Percentiles rank a stretch among this genome's conserved stretches.
These are phyloP conservation scores for Galeruca laticollis DNA, from an alignment of 2,888 invertebrate species.

Conservation along the genomic window DNA sequence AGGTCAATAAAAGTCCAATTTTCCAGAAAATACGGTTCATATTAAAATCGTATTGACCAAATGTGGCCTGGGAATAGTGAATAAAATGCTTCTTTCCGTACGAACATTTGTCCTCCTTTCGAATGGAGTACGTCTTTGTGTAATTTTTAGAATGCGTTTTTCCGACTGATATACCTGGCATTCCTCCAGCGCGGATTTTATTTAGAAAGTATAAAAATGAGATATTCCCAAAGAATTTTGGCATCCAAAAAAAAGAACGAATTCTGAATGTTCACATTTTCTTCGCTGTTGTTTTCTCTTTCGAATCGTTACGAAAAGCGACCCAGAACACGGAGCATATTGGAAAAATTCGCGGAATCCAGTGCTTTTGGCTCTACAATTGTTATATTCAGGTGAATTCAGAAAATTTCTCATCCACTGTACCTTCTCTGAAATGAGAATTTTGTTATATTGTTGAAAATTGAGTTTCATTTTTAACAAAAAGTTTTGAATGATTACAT, in stretches of 20 bases:
- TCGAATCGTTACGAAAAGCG: not conserved
- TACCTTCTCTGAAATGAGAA: no score
- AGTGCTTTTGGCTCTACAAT: no score
- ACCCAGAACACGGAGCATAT: no score
- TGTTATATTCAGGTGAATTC: no score
- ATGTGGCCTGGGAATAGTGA: constrained; percentile 32
- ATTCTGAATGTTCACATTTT: not conserved
- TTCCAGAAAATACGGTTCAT: constrained; percentile 36
- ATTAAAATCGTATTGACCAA: constrained; percentile 38
- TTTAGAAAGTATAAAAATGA: not conserved
- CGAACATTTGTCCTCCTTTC: constrained; percentile 27
- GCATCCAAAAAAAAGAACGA: not conserved
- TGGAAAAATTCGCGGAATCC: no score
- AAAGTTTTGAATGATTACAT: no score
- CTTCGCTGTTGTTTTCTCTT: not conserved
- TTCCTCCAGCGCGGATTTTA: not conserved
- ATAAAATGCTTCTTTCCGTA: constrained; percentile 32
- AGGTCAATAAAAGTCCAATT: constrained; percentile 38
- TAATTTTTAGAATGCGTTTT: constrained; percentile 19
- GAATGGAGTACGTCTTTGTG: constrained; percentile 19
- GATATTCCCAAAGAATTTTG: not conserved
- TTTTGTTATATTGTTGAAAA: no score
- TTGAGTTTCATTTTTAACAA: no score
- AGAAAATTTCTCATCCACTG: no score
- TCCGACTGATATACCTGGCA: not conserved